Conservation (phyloP, 1,140 invertebrate genomes). For the Lysiphlebus fabarum region DNA sequence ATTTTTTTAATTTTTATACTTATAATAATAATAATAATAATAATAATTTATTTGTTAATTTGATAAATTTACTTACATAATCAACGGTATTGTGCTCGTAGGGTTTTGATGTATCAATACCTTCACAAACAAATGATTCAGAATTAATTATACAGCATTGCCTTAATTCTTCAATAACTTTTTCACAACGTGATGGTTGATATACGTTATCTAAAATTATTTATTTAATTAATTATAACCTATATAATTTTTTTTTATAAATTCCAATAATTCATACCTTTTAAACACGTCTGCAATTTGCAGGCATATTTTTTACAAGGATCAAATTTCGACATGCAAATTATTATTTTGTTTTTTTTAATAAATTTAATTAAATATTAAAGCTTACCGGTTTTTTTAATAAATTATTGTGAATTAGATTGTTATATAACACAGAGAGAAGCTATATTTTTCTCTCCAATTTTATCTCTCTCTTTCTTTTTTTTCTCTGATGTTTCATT, state of each 20-base stretch:
- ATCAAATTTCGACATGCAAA: conserved; percentile 53
- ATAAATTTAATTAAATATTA: too few species aligned
- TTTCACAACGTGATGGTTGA: conserved; percentile 62
- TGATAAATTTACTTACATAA: conserved; percentile 40
- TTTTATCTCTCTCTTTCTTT: too few species aligned
- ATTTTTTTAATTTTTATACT: too few species aligned
- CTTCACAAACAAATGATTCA: conserved; percentile 63
- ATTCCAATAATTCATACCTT: conserved; percentile 57
- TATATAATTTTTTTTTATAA: conserved; percentile 15
- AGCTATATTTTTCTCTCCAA: too few species aligned
- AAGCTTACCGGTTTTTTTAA: too few species aligned
- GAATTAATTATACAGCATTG: conserved; percentile 66
- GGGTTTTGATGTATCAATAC: conserved; percentile 59
- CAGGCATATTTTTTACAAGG: conserved; percentile 75
- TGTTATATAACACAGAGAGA: too few species aligned
- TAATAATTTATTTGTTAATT: too few species aligned
- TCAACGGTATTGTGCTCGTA: conserved; percentile 52
- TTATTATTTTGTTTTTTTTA: not conserved
- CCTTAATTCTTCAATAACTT: conserved; percentile 62
- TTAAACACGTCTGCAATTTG: conserved; percentile 72
- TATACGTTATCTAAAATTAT: conserved; percentile 62
- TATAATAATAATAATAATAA: not conserved
- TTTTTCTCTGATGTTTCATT: too few species aligned
- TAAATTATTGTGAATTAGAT: too few species aligned
- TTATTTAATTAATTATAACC: conserved; percentile 7